Evolutionary conservation across 2,888 invertebrate genomes (phyloP), one percentile per base, ranked within the genome.

Genomic region (Geotrupes spiniger): DNA sequence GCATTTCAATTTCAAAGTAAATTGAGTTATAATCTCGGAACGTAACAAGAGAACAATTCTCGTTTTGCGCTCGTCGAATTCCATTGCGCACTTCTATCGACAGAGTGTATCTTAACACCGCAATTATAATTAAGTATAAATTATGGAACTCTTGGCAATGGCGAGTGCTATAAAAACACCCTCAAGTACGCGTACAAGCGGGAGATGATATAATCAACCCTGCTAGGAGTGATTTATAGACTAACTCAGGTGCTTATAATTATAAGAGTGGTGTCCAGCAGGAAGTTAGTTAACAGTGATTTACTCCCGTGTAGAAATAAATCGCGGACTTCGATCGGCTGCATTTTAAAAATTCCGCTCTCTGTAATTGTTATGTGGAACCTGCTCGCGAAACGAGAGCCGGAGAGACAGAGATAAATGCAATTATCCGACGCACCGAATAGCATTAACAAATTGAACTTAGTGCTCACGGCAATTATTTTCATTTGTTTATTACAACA

Each of bases 101-200:
- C 40, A 27, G 38, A 26, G 25, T 16, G 36, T 40, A 46, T 46
- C 46, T 45, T 21, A 42, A 33, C 46, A 39, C 43, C 48, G 54
- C 53, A 56, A 59, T 58, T 59, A 56, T 51, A 54, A 56, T 53
- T 55, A 55, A 52, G 52, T 52, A 55, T 59, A 59, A 59, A 56
- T 59, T 56, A 59, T 56, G 57, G 56, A 53, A 49, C 51, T 53
- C 51, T 58, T 54, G 46, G 51, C 53, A 45, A 46, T 50, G 43
- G 46, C 46, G 39, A 44, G 37, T 51, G 54, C 46, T 45, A 57
- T 57, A 55, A 60, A 60, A 52, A 56, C 56, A 58, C 55, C 56
- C 57, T 52, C 53, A 42, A 57, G 55, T 52, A 50, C 57, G 54
- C 57, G 49, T 50, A 47, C 49, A 48, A 50, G 53, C 43, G 39